Evolutionary conservation across 2,113 vertebrate species (phyloP), one percentile per base, ranked within the genome.

Genomic region (Ondatra zibethicus): DNA sequence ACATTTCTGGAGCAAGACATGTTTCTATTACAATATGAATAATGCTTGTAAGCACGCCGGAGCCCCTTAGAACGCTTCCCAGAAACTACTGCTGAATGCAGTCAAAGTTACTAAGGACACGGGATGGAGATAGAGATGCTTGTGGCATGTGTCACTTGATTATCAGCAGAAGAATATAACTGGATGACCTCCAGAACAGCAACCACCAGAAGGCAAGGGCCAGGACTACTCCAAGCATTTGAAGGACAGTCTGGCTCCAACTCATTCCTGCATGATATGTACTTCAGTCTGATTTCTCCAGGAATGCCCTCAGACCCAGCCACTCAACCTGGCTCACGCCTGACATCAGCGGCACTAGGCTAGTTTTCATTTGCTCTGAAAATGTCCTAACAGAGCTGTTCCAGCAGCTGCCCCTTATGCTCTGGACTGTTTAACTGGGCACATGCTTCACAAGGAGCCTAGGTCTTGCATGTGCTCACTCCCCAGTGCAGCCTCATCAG

Each of bases 21-120:
- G 27, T 97, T 98, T 98, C 98, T 82, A 90, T 94, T 86, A 96
- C 97, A 94, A 98, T 80, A 94, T 97, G 94, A 98, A 47, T 96
- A 96, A 98, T 61, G 16, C 86, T 97, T 85, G 23, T 29, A 98
- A 98, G 82, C 39, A 96, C 89, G 72, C 85, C 66, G 50, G 68
- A 95, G 91, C 97, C 94, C 91, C 96, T 91, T 81, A 96, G 89
- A 97, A 92, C 73, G 82, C 84, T 76, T 97, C 95, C 93, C 90
- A 94, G 78, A 96, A 96, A 75, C 77, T 81, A 68, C 86, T 76
- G n/a, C 29, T 87, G 81, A 82, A 84, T 47, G 89, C n/a, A 33
- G 19, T 77, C 89, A 42, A 63, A 77, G 92, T 96, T 87, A 91
- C 23, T 27, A 87, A 89, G 82, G 88, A 66, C 47, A 91, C 3